Evolutionary conservation across 2,797 vertebrate genomes (phyloP).

Genomic region (Gymnocypris eckloni): DNA sequence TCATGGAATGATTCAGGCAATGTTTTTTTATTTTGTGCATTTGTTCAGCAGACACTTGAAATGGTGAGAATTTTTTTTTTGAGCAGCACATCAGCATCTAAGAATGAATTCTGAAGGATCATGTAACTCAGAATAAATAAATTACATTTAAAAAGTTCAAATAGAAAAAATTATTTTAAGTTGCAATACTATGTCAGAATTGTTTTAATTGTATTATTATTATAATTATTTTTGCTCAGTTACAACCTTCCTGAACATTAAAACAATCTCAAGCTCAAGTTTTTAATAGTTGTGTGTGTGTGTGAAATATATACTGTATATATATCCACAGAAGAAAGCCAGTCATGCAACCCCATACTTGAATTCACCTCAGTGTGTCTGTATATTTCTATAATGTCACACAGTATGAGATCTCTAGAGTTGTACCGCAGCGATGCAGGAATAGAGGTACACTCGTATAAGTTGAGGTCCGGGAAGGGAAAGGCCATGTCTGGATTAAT

Average conservation of each 20-base stretch:
- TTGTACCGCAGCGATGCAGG: neutral
- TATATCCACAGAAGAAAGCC: neutral
- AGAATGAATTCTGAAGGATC: too few relatives aligned
- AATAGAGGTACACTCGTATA: neutral
- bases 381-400: neutral
- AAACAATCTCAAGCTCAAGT: neutral
- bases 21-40: neutral
- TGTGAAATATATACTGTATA: neutral
- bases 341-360: neutral
- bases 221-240: neutral
- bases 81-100: too few relatives aligned
- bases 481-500: conserved; percentile 45
- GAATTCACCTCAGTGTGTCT: neutral
- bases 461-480: neutral
- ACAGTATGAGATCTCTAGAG: neutral
- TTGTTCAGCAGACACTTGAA: neutral
- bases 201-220: neutral
- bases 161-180: too few relatives aligned
- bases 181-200: neutral
- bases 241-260: neutral
- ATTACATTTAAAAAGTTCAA: too few relatives aligned
- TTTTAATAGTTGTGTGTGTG: neutral
- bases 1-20: neutral
- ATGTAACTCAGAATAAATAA: too few relatives aligned
- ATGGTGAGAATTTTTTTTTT: neutral